Conservation (phyloP, 2,113 vertebrate genomes). For the Corythornis vintsioides region DNA sequence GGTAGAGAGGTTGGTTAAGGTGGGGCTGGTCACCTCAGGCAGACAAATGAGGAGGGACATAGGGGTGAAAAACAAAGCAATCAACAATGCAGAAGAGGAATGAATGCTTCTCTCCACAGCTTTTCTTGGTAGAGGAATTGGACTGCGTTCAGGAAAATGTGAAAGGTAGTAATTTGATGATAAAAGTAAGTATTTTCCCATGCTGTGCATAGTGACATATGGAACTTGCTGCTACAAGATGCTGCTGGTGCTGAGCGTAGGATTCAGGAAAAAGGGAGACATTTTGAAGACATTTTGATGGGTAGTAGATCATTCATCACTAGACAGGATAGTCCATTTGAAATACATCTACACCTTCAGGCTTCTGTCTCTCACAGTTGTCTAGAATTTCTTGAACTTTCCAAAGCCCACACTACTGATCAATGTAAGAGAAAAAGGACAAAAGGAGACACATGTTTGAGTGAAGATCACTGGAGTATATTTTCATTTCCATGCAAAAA, state of each 20-base stretch:
- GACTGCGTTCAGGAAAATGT: background rate
- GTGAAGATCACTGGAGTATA: background rate
- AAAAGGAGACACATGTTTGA: background rate
- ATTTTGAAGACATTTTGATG: conserved; percentile 10
- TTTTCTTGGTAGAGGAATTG: background rate
- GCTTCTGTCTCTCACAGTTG: background rate
- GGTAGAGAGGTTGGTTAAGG: background rate
- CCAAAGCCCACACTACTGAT: background rate
- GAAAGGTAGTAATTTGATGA: conserved; percentile 8
- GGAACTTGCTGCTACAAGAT: background rate
- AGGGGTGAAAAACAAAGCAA: background rate
- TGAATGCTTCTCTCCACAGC: background rate
- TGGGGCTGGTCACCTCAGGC: background rate
- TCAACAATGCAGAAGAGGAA: background rate
- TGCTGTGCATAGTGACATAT: background rate
- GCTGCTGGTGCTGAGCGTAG: background rate
- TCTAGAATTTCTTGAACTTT: conserved; percentile 3
- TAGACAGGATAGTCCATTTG: background rate
- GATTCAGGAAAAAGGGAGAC: background rate
- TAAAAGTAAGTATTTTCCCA: background rate
- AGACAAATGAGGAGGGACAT: background rate
- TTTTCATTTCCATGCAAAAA: conserved; percentile 30
- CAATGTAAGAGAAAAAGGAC: background rate
- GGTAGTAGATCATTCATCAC: background rate
- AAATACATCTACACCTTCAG: background rate